These are phyloP conservation scores for Tuta absoluta DNA, from an alignment of 2,888 invertebrate genomes.

Conservation along the genomic window DNA sequence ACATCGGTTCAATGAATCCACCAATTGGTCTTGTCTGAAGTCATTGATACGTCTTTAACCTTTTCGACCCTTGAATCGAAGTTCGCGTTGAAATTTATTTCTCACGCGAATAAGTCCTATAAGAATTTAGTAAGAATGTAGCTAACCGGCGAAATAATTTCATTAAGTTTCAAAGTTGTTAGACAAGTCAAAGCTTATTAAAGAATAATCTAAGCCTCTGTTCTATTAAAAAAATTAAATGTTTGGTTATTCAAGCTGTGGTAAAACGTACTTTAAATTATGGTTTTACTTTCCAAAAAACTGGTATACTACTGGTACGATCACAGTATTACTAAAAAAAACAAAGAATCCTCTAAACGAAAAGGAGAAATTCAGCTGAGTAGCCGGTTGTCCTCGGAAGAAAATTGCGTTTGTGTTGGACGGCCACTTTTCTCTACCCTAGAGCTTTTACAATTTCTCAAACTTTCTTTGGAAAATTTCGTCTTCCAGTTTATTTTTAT, in stretches of 20 bases:
- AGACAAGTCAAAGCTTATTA: no score
- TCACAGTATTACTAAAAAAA: background rate
- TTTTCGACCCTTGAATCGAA: background rate
- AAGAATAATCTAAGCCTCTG: no score
- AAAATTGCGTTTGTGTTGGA: constrained; percentile 8
- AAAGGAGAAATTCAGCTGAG: constrained; percentile 1
- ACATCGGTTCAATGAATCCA: background rate
- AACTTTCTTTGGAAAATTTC: background rate
- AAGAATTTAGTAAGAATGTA: no score
- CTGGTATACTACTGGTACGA: no score
- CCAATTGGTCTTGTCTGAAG: background rate
- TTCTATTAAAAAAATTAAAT: no score
- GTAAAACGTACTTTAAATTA: no score
- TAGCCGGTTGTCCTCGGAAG: background rate
- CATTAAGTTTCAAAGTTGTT: no score
- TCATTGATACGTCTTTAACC: constrained; percentile 6
- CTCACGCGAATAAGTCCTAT: background rate
- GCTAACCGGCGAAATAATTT: no score
- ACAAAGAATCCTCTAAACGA: background rate
- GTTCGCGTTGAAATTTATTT: background rate
- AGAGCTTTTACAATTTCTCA: background rate
- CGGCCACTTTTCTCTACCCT: constrained; percentile 8
- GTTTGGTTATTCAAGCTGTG: no score
- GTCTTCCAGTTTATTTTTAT: background rate
- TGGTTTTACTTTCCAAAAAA: no score